Base-by-base conservation (phyloP, 2,113 vertebrate species). In the Tetrao urogallus region DNA sequence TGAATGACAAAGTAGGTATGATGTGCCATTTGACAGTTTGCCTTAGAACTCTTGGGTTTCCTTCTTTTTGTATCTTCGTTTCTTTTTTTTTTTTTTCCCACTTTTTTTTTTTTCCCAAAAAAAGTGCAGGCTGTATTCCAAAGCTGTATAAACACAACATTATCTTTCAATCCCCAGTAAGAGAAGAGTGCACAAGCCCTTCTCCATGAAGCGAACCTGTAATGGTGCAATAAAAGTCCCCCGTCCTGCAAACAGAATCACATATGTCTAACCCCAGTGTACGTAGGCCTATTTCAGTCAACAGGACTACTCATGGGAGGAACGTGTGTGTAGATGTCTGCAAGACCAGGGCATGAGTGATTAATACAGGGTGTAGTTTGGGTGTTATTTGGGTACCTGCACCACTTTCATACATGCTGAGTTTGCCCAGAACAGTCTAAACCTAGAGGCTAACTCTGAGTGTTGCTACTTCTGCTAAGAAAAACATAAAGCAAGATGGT, bases 71-170 rank as follows among this genome's bases (percentile, higher is more conserved):
- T 89, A 69, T 71, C 34, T 90, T 91, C 88, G 7, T 73, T 80
- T 90, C 82, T 50, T 8, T 93, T 80, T 8, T 64, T 96, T 94
- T 43, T 36, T 63, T 89, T 56, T 24, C 16, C 14, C 14, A 43
- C 25, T 38, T 63, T 63, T 63, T 63, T 63, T 18, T 32, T 63
- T 63, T 63, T 18, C 20, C 21, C 43, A 7, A 10, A n/a, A 58
- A n/a, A 58, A 57, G 54, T 58, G n/a, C 96, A 97, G 95, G 96
- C 95, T 97, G 92, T 97, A 94, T 95, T 96, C 96, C 95, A 98
- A 98, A 98, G 97, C 98, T 98, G 98, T 97, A 95, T 97, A 89
- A 97, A 95, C 97, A 97, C 98, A 98, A 98, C 98, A 98, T 98
- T 98, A 92, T 98, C 98, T 98, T 97, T 94, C 89, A 90, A 88